Conservation (phyloP, 2,797 vertebrate species). For the Crocidura indochinensis region DNA sequence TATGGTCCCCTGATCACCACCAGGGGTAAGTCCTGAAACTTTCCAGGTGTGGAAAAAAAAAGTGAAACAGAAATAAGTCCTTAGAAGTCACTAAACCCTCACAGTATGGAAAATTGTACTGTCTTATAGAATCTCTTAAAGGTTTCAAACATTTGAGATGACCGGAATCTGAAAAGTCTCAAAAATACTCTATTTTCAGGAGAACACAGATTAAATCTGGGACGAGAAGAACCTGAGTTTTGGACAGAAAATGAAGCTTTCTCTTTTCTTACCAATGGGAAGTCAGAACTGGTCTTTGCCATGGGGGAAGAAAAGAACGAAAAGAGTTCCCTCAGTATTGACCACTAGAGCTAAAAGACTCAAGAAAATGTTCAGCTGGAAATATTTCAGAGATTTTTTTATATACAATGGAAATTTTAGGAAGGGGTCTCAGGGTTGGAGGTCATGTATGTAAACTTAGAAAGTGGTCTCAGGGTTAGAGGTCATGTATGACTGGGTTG, state of each 20-base stretch:
- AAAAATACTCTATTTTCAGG: neutral
- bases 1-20: slow-evolving; percentile 11
- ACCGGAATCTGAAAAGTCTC: slow-evolving; percentile 6
- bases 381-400: slow-evolving; percentile 88
- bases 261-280: neutral
- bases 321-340: slow-evolving; percentile 49
- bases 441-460: slow-evolving; percentile 85
- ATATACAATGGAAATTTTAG: slow-evolving; percentile 87
- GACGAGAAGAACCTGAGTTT: slow-evolving; percentile 2
- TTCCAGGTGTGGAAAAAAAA: too few species aligned
- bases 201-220: neutral
- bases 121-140: neutral
- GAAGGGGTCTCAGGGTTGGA: slow-evolving; percentile 90
- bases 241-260: slow-evolving; percentile 35
- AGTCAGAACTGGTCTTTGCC: slow-evolving; percentile 38
- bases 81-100: slow-evolving; percentile 14
- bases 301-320: too few species aligned
- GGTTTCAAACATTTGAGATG: slow-evolving; percentile 17
- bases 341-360: slow-evolving; percentile 91
- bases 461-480: slow-evolving; percentile 90
- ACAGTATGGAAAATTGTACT: neutral
- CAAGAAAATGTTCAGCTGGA: slow-evolving; percentile 90
- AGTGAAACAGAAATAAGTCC: neutral
- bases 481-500: slow-evolving; percentile 90
- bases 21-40: too few species aligned